Evolutionary conservation across 2,888 invertebrate genomes (phyloP), one percentile per base, ranked within the genome.

Genomic region (Acanthopleura granulata): DNA sequence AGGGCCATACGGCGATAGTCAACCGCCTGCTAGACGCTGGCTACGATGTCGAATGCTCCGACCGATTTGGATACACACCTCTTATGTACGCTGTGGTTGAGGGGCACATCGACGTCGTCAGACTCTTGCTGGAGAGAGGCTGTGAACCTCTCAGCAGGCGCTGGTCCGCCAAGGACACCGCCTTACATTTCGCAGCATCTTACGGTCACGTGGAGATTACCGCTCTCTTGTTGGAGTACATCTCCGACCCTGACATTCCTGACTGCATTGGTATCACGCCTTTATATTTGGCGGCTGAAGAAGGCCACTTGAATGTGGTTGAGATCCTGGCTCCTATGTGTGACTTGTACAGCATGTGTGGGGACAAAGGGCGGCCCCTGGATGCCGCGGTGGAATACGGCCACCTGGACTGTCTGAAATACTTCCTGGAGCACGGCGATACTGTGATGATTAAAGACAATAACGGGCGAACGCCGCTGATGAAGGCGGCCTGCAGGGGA

Each of bases 41-140:
- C 3, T 66, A 66, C 29, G 29, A 66, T 27, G 25, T 27, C 15
- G 66, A 66, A 27, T 27, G 66, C 29, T 27, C 15, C 16, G 66
- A 66, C 14, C 22, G 66, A 27, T 66, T 66, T 27, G 66, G 66
- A 6, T 66, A 77, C 74, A 74, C 72, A 16, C 72, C 76, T 22
- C 74, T 77, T 16, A 74, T 74, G 69, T 72, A 74, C 49, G 72
- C 74, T 0, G 76, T 72, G 4, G 49, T 61, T 0, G 61, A 72
- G 57, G 77, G 74, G 1, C 61, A 27, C 29, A 49, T 57, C 27
- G 29, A 57, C 1, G 73, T 75, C n/a, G 75, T 78, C 22, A 50
- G 73, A 73, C n/a, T 73, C 25, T 49, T 78, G 29, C 70, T 78
- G n/a, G 73, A 75, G 18, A 72, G 73, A 11, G 78, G 78, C 1